These are phyloP conservation scores for Salvator merianae DNA, from an alignment of 2,113 vertebrate species.

Conservation along the genomic window DNA sequence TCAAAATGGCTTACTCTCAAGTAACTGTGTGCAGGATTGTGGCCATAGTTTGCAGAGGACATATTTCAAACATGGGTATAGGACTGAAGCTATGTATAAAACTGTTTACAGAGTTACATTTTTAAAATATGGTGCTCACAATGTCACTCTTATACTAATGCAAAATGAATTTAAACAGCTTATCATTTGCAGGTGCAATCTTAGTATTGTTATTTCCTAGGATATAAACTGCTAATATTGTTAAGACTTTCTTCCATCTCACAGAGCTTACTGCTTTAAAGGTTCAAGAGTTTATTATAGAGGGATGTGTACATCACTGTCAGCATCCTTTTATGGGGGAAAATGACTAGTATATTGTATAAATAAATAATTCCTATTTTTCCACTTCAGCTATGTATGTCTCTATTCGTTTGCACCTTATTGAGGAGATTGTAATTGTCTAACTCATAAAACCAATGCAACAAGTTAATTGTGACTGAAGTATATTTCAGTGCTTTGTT, in stretches of 20 bases:
- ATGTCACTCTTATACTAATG: background rate
- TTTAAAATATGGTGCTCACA: background rate
- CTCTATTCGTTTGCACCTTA: background rate
- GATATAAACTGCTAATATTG: background rate
- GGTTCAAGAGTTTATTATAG: background rate
- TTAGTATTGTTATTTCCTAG: too few relatives aligned
- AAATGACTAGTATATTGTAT: background rate
- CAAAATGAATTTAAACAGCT: background rate
- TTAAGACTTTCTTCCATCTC: background rate
- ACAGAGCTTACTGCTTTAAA: background rate
- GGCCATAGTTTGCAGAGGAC: background rate
- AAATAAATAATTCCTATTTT: background rate
- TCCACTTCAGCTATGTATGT: background rate
- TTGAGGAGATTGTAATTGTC: too few relatives aligned
- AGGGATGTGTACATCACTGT: background rate
- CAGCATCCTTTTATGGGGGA: background rate
- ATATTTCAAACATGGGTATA: background rate
- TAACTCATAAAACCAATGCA: background rate
- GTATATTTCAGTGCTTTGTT: background rate
- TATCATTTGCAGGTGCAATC: background rate
- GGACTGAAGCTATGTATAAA: background rate
- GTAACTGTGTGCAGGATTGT: background rate
- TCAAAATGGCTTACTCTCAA: background rate
- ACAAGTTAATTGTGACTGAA: background rate
- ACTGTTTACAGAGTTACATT: background rate